Base-by-base conservation (phyloP, 2,113 vertebrate species). In the Toxostoma redivivum region DNA sequence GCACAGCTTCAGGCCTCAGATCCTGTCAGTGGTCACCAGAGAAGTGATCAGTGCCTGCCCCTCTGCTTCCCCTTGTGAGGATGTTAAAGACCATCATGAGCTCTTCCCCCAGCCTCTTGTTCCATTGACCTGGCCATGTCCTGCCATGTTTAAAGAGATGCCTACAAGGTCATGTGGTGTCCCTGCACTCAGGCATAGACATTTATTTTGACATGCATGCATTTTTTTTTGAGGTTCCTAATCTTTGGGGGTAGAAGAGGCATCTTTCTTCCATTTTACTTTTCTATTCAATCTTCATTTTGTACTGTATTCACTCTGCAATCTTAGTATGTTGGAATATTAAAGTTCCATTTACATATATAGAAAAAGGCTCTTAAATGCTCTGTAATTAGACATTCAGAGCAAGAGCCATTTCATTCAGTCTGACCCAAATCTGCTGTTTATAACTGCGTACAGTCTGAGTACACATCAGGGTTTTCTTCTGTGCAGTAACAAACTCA, bases 401-500 rank as follows among this genome's bases (percentile, higher is more conserved):
- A 57, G 54, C 48, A 88, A 80, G 51, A 94, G 44, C 40, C 27
- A 44, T 92, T 95, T 91, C 11, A 58, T 91, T 86, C 0, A 0
- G 27, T 73, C 42, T 83, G 72, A 86, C 51, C 72, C 65, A 95
- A 86, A 92, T 94, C n/a, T 96, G 70, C 31, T 85, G 65, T 82
- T 91, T 85, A 23, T 82, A 47, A 16, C 57, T 81, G 65, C 0
- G 1, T 31, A 28, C 22, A 44, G 47, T 61, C 79, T 88, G 88
- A 93, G 38, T 50, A 86, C 51, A 28, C 1, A 0, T 82, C 82
- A 88, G 85, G 50, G 22, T 85, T 90, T 96, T 91, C 70, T 84
- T 84, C 71, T 77, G 50, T 94, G 67, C 82, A 88, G 15, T 74
- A 92, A 90, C n/a, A 92, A 92, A 88, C 64, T 88, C 74, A 48